Evolutionary conservation across 2,888 invertebrate species (phyloP).

Genomic region (Myathropa florea): DNA sequence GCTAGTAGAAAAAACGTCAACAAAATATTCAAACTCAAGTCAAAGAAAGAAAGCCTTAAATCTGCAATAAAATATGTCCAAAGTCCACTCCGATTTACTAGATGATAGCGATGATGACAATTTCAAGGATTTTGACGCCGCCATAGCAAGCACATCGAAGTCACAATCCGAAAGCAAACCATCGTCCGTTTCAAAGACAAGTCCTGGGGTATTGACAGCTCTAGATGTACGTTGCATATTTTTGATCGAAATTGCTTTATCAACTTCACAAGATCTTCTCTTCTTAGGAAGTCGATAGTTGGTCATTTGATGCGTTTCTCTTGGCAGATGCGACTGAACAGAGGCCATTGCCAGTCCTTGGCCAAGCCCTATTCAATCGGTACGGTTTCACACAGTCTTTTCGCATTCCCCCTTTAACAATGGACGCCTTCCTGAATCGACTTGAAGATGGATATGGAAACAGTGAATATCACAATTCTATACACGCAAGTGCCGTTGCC

Average conservation of each 20-base stretch:
- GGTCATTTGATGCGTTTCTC: conserved; percentile 96
- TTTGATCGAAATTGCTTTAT: not conserved
- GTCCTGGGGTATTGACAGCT: not conserved
- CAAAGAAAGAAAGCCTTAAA: not conserved
- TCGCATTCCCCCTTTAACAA: conserved; percentile 89
- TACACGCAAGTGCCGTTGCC: conserved; percentile 98
- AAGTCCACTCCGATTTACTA: not conserved
- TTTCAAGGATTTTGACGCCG: not conserved
- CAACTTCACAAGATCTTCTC: conserved; percentile 39
- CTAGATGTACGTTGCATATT: not conserved
- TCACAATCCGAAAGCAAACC: not conserved
- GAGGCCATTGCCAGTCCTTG: conserved; percentile 94
- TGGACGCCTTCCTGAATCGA: conserved; percentile 92
- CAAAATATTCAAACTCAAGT: no score
- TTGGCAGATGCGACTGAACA: conserved; percentile 92
- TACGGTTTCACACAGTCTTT: conserved; percentile 97
- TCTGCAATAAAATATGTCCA: not conserved
- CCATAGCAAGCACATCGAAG: not conserved
- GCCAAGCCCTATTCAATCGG: conserved; percentile 94
- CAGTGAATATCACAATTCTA: conserved; percentile 97
- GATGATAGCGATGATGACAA: not conserved
- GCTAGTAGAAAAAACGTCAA: no score
- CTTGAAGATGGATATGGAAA: conserved; percentile 95
- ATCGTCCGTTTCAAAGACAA: not conserved
- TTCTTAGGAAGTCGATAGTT: conserved; percentile 91